Evolutionary conservation across 2,113 vertebrate genomes (phyloP), one percentile per base, ranked within the genome.

Genomic region (Psammodynastes pulverulentus): DNA sequence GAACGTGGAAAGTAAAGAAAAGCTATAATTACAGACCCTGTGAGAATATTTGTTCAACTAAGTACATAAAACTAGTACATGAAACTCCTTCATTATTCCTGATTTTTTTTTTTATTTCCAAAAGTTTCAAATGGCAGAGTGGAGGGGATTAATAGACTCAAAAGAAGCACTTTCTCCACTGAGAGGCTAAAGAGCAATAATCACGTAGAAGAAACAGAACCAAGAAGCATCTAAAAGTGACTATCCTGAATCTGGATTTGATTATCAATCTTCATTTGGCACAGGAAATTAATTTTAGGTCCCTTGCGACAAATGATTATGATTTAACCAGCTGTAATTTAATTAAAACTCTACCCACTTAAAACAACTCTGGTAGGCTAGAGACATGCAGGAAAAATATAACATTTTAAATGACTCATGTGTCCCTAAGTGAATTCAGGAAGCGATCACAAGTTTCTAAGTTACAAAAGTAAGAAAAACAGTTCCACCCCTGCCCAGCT

Each of bases 271-370:
- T 94, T 90, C 84, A 92, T 87, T 94, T 94, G 5, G 13, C 56
- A 84, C 86, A 87, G 89, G 62, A 93, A 94, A 88, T 91, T 94
- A 92, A 72, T 53, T 34, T 92, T 62, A 84, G 62, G 56, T 92
- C 91, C 89, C 90, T 58, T 15, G 54, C 89, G 92, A 93, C 90
- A 93, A 86, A 95, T 94, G 93, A 95, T 93, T 93, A 95, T 94
- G 88, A 91, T 89, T 94, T 91, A 93, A 93, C 62, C 92, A 93
- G 94, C 67, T 93, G 45, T 92, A 93, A 94, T 95, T 96, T 95
- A 97, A 97, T 97, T 96, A 96, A 96, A 97, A 56, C 54, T 90
- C 88, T 95, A 94, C 24, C 45, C 67, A 48, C 85, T 92, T 34
- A 51, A 72, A 92, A 88, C 67, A 29, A 90, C 48, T 85, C 53